Evolutionary conservation across 1,140 invertebrate species (phyloP), one percentile per base, ranked within the genome.

Genomic region (Zaprionus capensis): DNA sequence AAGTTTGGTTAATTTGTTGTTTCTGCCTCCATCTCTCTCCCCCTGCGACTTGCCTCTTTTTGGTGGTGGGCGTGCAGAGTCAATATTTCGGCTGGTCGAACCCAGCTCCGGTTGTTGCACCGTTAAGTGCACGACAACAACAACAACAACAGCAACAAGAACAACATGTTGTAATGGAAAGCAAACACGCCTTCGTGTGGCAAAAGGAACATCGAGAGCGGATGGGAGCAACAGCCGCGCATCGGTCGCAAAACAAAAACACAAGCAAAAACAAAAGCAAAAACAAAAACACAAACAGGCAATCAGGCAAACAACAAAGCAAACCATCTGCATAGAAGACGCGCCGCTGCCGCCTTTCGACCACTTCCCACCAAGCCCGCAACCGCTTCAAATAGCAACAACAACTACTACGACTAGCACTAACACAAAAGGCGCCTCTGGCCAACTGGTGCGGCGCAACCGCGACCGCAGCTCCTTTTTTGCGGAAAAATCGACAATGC

Each of bases 101-200:
- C 28, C 7, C 53, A 57, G 71, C 57, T 78, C 7, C 53, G 62
- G 71, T 63, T 78, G 78, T 65, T 62, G 64, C 76, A 64, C 51
- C 12, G 41, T 64, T 63, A 74, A 74, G 57, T 59, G 58, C 70
- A 61, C n/a, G 28, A 22, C 59, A 41, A 56, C 63, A 62, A 22
- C 62, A 72, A 22, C 55, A 64, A 44, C 66, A 70, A 44, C 17
- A 68, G 17, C 55, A 64, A 44, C 66, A 71, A 46, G 15, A 68
- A 59, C 70, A 77, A 74, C 71, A 74, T 58, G 51, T 65, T 77
- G 78, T 77, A 80, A 77, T 80, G 74, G 64, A 80, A 80, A 73
- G 24, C 75, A 77, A 80, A 73, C 69, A 74, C 31, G n/a, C 20
- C 15, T 20, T 17, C 64, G 24, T 57, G 46, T 51, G 46, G 24